These are phyloP conservation scores for Rhegmatorhina hoffmannsi DNA, from an alignment of 2,113 vertebrate species.

Conservation along the genomic window DNA sequence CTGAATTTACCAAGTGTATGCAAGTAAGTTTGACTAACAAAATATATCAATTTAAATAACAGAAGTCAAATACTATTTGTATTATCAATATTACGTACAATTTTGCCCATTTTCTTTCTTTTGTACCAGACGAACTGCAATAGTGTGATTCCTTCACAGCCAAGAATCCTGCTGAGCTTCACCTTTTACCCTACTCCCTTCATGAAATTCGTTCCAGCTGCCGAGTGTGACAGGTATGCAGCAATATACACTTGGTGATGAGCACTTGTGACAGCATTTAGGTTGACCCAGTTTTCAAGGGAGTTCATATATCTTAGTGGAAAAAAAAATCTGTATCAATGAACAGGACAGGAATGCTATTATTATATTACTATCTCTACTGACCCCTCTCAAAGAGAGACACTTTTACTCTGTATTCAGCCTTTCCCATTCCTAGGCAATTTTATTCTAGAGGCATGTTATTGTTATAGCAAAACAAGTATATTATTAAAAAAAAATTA, in stretches of 20 bases:
- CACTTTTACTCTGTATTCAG: not conserved
- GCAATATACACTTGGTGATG: not conserved
- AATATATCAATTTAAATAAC: not conserved
- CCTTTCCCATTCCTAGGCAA: not conserved
- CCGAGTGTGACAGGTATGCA: constrained; percentile 3
- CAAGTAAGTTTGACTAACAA: constrained; percentile 12
- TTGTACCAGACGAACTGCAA: not conserved
- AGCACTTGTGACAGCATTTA: constrained; percentile 35
- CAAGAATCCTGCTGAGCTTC: constrained; percentile 10
- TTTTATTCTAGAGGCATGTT: not conserved
- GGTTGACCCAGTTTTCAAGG: constrained; percentile 40
- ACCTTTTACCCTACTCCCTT: constrained; percentile 16
- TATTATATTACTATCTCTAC: not conserved
- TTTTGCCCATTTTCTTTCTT: constrained; percentile 16
- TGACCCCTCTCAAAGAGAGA: not conserved
- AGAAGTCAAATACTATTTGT: not conserved
- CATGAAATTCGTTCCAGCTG: not conserved
- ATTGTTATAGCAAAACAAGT: not conserved
- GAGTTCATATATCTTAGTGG: not conserved
- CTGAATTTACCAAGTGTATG: not conserved
- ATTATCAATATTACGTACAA: not conserved
- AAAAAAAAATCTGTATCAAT: not conserved
- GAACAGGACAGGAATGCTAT: constrained; percentile 11
- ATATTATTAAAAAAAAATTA: not conserved
- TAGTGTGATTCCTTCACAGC: constrained; percentile 20